Evolutionary conservation across 23 tunicate species (phyloP), one percentile per base, ranked within the genome.

Genomic region (Halocynthia roretzi): DNA sequence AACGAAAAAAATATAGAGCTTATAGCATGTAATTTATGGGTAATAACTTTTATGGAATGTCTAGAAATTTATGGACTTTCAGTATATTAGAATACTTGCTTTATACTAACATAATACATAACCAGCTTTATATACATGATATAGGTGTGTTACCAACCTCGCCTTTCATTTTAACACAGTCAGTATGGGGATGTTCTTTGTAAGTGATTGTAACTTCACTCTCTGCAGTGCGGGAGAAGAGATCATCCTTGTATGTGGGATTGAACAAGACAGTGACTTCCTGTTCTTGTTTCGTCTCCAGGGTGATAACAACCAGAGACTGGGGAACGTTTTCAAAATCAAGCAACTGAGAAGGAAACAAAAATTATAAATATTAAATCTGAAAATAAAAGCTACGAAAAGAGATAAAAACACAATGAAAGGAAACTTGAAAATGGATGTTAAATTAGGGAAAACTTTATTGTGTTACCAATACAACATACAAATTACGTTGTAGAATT

Each of bases 141-240:
- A 31, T 31, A 0, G 44, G 44, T 31, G 44, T 31, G 44, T 31
- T 31, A 31, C 44, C 44, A 31, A 92, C 98, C 87, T 92, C 95
- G 66, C 95, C 95, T 21, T 65, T 81, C 10, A 87, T 67, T 48
- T 85, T 78, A 23, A 94, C 87, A 6, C 71, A 69, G 53, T 94
- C 99, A 15, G 76, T 21, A 65, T 87, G 89, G 6, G 99, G 95
- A 81, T 94, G 99, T 58, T 94, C 95, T 61, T 71, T 80, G 85
- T 81, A 94, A 8, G 94, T 69, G 5, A 94, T 88, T 14, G 52
- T 71, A 17, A 94, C 95, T 52, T 84, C 82, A 14, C 87, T 86
- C 60, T 94, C 90, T 6, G 85, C 85, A 8, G 82, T 82, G 76
- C 99, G 71, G 15, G 99, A 94, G 5, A 76, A 80, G 15, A 84